These are phyloP conservation scores for Oscheius sp. DNA, from an alignment of 2,888 invertebrate species.

Conservation along the genomic window DNA sequence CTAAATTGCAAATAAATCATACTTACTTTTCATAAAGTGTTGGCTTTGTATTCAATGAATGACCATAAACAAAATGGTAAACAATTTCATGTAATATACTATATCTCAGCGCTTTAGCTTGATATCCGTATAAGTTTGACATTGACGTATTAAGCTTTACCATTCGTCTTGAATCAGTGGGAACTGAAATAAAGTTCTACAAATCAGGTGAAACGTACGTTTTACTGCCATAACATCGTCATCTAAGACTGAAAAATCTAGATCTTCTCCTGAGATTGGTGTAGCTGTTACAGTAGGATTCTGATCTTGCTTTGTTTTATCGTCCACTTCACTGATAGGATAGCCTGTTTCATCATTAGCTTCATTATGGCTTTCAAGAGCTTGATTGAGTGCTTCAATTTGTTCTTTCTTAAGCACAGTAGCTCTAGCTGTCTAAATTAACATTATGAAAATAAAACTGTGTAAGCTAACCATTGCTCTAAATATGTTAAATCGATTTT, in stretches of 20 bases:
- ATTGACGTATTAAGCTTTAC: constrained; percentile 11
- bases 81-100: constrained; percentile 52
- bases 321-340: background rate
- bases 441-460: background rate
- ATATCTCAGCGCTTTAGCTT: constrained; percentile 50
- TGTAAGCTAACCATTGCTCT: constrained; percentile 3
- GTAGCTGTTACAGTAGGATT: too few relatives aligned
- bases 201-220: background rate
- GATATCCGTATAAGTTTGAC: constrained; percentile 40
- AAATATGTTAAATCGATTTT: constrained; percentile 15
- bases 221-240: background rate
- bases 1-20: background rate
- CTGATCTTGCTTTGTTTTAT: too few relatives aligned
- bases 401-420: constrained; percentile 14
- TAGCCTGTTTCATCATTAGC: background rate
- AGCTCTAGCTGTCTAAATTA: constrained; percentile 20
- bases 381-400: background rate
- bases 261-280: background rate
- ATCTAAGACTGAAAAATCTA: background rate
- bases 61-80: constrained; percentile 51
- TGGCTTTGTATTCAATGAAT: constrained; percentile 8
- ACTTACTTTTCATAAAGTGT: constrained; percentile 27
- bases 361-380: background rate
- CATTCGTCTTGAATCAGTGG: background rate
- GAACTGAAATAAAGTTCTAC: background rate